These are phyloP conservation scores for Stercorarius parasiticus DNA, from an alignment of 2,113 vertebrate genomes.

Conservation along the genomic window DNA sequence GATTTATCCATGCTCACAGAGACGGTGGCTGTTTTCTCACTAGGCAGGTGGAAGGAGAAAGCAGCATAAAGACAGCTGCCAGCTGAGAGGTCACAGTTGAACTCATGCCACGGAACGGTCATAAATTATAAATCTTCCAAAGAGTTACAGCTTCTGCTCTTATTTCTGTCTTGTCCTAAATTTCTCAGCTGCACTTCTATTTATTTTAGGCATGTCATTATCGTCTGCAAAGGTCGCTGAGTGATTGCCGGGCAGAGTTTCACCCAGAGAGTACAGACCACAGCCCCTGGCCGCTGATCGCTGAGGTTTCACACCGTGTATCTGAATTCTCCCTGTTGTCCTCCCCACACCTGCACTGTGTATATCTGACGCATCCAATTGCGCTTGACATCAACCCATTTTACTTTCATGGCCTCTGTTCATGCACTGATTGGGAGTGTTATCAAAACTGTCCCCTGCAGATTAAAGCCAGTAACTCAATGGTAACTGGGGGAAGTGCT, in stretches of 20 bases:
- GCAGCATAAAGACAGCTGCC: conserved; percentile 76
- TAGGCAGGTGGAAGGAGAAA: conserved; percentile 77
- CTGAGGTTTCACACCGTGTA: neutral
- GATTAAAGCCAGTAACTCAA: neutral
- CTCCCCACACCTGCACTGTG: neutral
- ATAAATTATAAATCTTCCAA: conserved; percentile 80
- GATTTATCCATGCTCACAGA: conserved; percentile 78
- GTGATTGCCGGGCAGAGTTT: neutral
- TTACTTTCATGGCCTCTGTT: neutral
- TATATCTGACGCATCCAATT: accelerated
- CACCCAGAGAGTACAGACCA: neutral
- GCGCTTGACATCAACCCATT: neutral
- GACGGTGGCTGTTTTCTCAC: conserved; percentile 73
- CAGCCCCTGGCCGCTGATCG: neutral
- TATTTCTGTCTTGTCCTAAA: conserved; percentile 66
- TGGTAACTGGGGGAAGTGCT: neutral
- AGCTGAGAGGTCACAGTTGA: conserved; percentile 74
- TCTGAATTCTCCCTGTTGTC: neutral
- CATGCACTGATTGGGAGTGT: neutral
- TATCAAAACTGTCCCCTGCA: neutral
- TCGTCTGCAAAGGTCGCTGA: neutral
- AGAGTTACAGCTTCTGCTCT: conserved; percentile 58
- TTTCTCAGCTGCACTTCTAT: conserved; percentile 57
- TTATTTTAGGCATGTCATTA: conserved; percentile 73
- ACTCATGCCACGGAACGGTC: conserved; percentile 75